These are phyloP conservation scores for Drosophila yooni DNA, from an alignment of 2,888 invertebrate genomes.

Conservation along the genomic window DNA sequence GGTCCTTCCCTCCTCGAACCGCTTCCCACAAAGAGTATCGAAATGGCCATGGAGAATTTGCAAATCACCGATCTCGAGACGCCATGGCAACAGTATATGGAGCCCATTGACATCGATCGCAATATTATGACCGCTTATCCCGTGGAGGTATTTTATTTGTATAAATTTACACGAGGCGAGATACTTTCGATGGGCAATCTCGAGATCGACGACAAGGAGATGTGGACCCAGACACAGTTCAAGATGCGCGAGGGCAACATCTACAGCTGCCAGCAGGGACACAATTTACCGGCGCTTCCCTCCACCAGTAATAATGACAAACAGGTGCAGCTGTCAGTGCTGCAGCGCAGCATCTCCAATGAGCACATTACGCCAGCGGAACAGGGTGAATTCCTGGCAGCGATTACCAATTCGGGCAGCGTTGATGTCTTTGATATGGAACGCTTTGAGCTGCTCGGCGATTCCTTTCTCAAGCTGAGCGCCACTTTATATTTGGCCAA, in stretches of 20 bases:
- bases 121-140: constrained; percentile 87
- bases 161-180: constrained; percentile 86
- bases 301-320: constrained; percentile 16
- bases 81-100: constrained; percentile 84
- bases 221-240: constrained; percentile 67
- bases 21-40: constrained; percentile 62
- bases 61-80: constrained; percentile 52
- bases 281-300: constrained; percentile 35
- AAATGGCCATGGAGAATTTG: constrained; percentile 36
- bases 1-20: constrained; percentile 73
- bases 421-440: constrained; percentile 92
- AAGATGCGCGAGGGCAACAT: constrained; percentile 57
- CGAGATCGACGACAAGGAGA: constrained; percentile 51
- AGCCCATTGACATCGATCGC: constrained; percentile 89
- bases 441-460: constrained; percentile 93
- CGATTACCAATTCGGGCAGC: constrained; percentile 89
- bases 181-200: constrained; percentile 51
- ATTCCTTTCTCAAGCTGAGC: constrained; percentile 92
- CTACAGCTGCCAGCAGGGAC: constrained; percentile 22
- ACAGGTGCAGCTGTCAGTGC: constrained; percentile 56
- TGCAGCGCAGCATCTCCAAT: constrained; percentile 60
- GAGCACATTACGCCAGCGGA: constrained; percentile 70
- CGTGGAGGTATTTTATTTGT: constrained; percentile 90
- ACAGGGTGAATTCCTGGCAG: constrained; percentile 85
- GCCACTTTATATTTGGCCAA: constrained; percentile 89